These are phyloP conservation scores for Serinus canaria DNA, from an alignment of 2,113 vertebrate species.

Conservation along the genomic window DNA sequence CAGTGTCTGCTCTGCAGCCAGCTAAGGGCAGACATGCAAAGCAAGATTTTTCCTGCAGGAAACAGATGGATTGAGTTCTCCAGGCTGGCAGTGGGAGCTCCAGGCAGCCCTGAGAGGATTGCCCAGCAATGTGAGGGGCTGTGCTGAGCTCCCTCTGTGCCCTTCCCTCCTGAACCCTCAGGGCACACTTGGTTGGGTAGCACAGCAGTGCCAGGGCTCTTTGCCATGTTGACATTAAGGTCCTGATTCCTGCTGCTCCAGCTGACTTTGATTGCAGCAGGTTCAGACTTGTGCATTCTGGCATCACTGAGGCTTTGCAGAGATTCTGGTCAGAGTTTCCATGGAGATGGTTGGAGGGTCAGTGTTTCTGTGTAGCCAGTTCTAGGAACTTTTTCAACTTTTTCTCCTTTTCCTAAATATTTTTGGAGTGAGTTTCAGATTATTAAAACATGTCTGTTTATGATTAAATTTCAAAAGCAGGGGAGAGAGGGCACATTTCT, in stretches of 20 bases:
- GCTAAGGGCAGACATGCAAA: background rate
- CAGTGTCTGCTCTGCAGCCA: background rate
- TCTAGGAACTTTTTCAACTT: background rate
- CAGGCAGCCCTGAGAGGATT: background rate
- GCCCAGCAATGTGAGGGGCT: background rate
- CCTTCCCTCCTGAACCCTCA: background rate
- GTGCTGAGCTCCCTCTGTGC: background rate
- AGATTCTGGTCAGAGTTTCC: background rate
- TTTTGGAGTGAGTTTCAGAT: background rate
- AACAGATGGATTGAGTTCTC: background rate
- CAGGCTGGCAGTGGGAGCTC: background rate
- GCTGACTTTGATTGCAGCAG: background rate
- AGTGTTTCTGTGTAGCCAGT: background rate
- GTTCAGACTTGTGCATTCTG: background rate
- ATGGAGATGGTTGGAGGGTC: background rate
- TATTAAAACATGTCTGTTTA: background rate
- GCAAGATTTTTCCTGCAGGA: background rate
- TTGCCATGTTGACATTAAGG: background rate
- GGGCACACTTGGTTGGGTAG: rapidly evolving
- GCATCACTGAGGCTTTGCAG: background rate
- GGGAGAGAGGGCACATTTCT: background rate
- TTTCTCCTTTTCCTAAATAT: background rate
- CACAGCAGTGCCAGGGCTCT: background rate
- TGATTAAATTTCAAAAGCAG: background rate
- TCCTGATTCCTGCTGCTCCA: background rate